phyloP scores from a whole-genome alignment of 2,888 invertebrate genomes.

The Drosophila paranaensis region DNA sequence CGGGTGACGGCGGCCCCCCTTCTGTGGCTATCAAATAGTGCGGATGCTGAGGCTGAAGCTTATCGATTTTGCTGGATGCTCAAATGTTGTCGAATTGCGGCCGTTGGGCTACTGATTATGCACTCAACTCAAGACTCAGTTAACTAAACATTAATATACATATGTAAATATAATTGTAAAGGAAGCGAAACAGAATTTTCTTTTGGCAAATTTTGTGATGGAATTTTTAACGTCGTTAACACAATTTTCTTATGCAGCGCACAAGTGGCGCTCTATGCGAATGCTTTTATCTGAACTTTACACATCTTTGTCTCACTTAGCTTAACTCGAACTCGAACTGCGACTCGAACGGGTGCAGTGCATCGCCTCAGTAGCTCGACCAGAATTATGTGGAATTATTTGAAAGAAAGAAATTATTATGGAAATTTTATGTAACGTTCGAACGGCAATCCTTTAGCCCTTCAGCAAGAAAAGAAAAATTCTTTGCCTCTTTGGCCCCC shows the following conservation, averaged over 20 bases:
- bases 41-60: conserved; percentile 55
- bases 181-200: conserved; percentile 24
- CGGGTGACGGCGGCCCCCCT: conserved; percentile 58
- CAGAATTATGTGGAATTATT: conserved; percentile 22
- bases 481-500: conserved; percentile 21
- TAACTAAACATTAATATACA: conserved; percentile 15
- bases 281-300: conserved; percentile 43
- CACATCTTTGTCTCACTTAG: conserved; percentile 70
- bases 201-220: conserved; percentile 16
- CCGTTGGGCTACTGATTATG: conserved; percentile 14
- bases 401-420: conserved; percentile 12
- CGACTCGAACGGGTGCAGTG: conserved; percentile 8
- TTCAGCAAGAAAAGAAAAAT: conserved; percentile 70
- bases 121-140: conserved; percentile 35
- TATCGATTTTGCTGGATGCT: conserved; percentile 79
- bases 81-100: conserved; percentile 47
- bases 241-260: conserved; percentile 32
- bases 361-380: conserved; percentile 24
- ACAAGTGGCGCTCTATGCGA: conserved; percentile 52
- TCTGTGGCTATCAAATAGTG: conserved; percentile 39
- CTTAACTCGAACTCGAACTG: conserved; percentile 34
- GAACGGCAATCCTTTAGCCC: conserved; percentile 47
- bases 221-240: conserved; percentile 17
- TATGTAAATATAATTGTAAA: background rate
- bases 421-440: conserved; percentile 66